Percentiles rank a stretch among this genome's conserved stretches.
phyloP scores from a whole-genome alignment of 1,140 invertebrate species.

The Drosophila nannoptera region DNA sequence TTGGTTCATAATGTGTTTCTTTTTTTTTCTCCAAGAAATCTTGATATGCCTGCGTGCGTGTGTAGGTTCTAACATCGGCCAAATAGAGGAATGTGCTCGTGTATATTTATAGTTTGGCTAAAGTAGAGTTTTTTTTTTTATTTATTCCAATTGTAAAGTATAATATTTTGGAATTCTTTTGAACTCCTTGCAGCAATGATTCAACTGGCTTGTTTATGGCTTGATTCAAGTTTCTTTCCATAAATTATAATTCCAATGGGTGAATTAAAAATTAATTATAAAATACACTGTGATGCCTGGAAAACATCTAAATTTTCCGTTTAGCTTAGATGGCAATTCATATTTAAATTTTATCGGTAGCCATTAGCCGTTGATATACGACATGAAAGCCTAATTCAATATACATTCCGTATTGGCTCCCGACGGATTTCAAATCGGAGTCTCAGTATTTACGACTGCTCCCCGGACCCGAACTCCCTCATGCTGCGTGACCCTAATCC shows the following conservation, averaged over 20 bases:
- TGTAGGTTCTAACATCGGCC: neutral
- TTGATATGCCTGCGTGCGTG: constrained; percentile 1
- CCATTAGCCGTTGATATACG: constrained; percentile 6
- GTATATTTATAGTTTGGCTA: neutral
- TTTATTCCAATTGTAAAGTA: too few relatives aligned
- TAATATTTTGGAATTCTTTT: too few relatives aligned
- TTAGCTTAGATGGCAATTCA: neutral
- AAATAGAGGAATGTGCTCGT: neutral
- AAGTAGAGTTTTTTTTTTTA: too few relatives aligned
- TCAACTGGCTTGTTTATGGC: neutral
- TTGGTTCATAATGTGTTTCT: constrained; percentile 20
- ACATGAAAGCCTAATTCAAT: neutral
- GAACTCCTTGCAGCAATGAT: neutral
- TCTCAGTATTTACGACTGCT: constrained; percentile 39
- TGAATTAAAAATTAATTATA: too few relatives aligned
- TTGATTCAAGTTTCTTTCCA: too few relatives aligned
- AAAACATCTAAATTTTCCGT: neutral
- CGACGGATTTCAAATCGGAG: too few relatives aligned
- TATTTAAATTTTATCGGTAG: constrained; percentile 15
- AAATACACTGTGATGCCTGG: neutral
- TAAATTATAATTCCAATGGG: too few relatives aligned
- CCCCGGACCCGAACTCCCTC: constrained; percentile 3
- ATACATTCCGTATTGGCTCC: neutral
- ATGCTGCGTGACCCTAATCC: constrained; percentile 66
- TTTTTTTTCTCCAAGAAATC: constrained; percentile 5